phyloP scores from a whole-genome alignment of 2,113 vertebrate genomes.

The Pollimyrus isidori region DNA sequence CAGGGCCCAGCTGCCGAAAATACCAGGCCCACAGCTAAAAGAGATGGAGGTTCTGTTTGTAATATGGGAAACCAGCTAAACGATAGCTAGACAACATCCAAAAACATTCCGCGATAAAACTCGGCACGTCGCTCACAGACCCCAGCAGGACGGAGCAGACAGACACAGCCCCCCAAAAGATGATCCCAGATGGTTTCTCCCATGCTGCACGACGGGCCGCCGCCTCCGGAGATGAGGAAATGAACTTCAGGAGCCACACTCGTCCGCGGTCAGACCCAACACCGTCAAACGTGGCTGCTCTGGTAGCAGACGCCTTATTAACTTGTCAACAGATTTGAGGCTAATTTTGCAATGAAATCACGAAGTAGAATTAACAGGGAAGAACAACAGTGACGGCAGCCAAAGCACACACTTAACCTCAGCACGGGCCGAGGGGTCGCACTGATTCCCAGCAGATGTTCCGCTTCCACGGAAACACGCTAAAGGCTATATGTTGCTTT shows the following conservation, averaged over 20 bases:
- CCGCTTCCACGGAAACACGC: not conserved
- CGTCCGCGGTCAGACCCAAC: not conserved
- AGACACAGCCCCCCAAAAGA: not conserved
- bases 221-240: not conserved
- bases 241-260: not conserved
- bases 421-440: not conserved
- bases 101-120: not conserved
- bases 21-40: not conserved
- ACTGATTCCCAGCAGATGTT: not conserved
- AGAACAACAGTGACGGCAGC: not conserved
- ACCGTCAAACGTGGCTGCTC: not conserved
- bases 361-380: not conserved
- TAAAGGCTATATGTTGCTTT: not conserved
- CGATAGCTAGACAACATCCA: not conserved
- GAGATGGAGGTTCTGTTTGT: not conserved
- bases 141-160: not conserved
- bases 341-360: constrained; percentile 1
- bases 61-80: not conserved
- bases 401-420: not conserved
- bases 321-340: not conserved
- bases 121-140: not conserved
- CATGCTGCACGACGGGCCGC: not conserved
- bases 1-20: not conserved
- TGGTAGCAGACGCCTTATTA: not conserved
- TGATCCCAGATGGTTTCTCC: not conserved